Percentiles rank a stretch among this genome's conserved stretches.
Conservation (phyloP, 2,888 invertebrate species). For the Lottia gigantea region DNA sequence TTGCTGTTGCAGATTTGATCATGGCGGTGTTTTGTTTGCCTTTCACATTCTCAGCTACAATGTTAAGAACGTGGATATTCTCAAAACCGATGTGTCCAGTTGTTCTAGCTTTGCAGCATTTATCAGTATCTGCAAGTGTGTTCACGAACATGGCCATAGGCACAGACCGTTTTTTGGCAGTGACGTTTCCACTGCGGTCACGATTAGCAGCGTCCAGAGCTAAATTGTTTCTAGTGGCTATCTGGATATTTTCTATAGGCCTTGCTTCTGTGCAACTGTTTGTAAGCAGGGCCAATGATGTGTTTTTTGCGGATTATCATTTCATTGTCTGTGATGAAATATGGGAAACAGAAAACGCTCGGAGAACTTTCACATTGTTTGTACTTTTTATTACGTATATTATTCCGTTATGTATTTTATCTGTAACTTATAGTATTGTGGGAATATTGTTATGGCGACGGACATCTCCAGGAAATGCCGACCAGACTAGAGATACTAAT, state of each 20-base stretch:
- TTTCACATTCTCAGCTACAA: slow-evolving; percentile 76
- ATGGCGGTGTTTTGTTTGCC: slow-evolving; percentile 93
- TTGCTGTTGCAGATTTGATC: slow-evolving; percentile 89
- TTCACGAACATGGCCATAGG: slow-evolving; percentile 71
- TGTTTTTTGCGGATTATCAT: slow-evolving; percentile 26
- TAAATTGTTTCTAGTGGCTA: slow-evolving; percentile 65
- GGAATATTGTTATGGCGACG: slow-evolving; percentile 69
- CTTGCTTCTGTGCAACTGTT: slow-evolving; percentile 68
- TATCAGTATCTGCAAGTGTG: slow-evolving; percentile 70
- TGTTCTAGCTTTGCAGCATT: slow-evolving; percentile 70
- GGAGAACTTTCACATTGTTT: slow-evolving; percentile 57
- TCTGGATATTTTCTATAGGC: slow-evolving; percentile 68
- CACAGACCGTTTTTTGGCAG: slow-evolving; percentile 68
- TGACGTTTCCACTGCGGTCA: slow-evolving; percentile 64
- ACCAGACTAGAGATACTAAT: slow-evolving; percentile 68
- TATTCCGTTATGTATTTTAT: slow-evolving; percentile 69
- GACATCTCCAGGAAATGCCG: slow-evolving; percentile 70
- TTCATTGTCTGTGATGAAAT: slow-evolving; percentile 46
- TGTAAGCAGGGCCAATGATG: slow-evolving; percentile 44
- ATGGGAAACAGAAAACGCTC: slow-evolving; percentile 35
- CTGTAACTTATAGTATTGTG: slow-evolving; percentile 69
- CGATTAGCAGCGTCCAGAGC: slow-evolving; percentile 67
- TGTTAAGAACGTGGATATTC: slow-evolving; percentile 70
- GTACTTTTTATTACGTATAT: slow-evolving; percentile 63
- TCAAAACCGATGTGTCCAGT: slow-evolving; percentile 70